These are phyloP conservation scores for Crypturellus tataupa DNA, from an alignment of 2,797 vertebrate species.

Conservation along the genomic window DNA sequence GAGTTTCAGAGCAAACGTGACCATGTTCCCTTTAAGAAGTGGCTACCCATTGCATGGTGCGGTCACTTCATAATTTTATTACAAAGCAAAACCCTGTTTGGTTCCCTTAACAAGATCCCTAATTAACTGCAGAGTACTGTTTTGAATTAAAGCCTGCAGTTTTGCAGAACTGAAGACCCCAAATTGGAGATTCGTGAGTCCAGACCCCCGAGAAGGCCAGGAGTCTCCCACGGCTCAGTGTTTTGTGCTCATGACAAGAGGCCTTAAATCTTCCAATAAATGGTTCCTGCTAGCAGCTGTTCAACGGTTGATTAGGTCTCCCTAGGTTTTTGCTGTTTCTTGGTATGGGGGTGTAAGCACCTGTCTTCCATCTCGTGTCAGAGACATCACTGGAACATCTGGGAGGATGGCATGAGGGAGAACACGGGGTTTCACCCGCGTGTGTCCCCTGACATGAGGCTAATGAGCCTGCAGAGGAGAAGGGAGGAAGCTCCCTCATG, in stretches of 20 bases:
- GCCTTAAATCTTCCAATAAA: background rate
- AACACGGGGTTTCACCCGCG: background rate
- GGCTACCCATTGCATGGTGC: background rate
- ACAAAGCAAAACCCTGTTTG: background rate
- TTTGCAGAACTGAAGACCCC: conserved; percentile 1
- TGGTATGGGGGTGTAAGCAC: background rate
- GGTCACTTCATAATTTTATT: background rate
- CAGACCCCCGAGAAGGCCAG: background rate
- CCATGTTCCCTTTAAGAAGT: background rate
- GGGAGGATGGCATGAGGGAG: conserved; percentile 27
- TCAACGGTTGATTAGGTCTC: conserved; percentile 47
- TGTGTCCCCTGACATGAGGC: conserved; percentile 1
- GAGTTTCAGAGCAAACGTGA: background rate
- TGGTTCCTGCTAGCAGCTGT: conserved; percentile 41
- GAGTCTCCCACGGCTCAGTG: background rate
- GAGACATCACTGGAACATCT: conserved; percentile 24
- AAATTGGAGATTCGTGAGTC: background rate
- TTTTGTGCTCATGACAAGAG: background rate
- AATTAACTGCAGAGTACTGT: conserved; percentile 23
- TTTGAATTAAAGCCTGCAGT: background rate
- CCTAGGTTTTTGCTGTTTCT: background rate
- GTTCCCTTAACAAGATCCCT: conserved; percentile 26
- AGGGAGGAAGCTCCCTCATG: conserved; percentile 28
- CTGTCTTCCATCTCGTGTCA: background rate
- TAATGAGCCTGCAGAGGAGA: conserved; percentile 48